phyloP scores from a whole-genome alignment of 2,888 invertebrate species.

The Platerodrilus igneus region DNA sequence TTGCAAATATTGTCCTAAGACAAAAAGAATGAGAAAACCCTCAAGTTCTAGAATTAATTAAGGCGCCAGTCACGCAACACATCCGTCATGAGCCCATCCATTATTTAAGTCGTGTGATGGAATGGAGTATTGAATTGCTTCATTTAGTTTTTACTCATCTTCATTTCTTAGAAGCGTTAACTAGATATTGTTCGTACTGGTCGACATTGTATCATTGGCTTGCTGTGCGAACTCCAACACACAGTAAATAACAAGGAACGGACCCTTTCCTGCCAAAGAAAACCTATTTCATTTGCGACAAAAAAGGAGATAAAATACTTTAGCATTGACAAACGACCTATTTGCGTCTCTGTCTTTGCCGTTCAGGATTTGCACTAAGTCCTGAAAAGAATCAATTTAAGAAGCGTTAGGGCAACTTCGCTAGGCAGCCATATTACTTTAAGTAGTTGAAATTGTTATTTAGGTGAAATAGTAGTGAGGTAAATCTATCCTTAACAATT shows the following conservation, averaged over 20 bases:
- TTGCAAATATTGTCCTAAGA: too few relatives aligned
- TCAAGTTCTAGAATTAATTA: constrained; percentile 17
- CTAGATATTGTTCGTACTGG: constrained; percentile 22
- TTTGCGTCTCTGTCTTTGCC: constrained; percentile 29
- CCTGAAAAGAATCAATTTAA: constrained; percentile 35
- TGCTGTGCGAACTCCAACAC: constrained; percentile 32
- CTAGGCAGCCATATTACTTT: too few relatives aligned
- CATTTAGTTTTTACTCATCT: constrained; percentile 23
- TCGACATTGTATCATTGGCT: constrained; percentile 29
- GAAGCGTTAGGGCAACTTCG: constrained; percentile 31
- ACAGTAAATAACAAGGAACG: constrained; percentile 29
- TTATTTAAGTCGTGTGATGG: constrained; percentile 23
- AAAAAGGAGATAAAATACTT: constrained; percentile 30
- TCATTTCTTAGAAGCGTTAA: constrained; percentile 21
- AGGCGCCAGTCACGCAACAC: constrained; percentile 20
- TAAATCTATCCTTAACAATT: too few relatives aligned
- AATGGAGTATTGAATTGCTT: constrained; percentile 22
- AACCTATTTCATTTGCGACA: constrained; percentile 24
- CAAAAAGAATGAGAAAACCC: too few relatives aligned
- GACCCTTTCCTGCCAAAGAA: constrained; percentile 23
- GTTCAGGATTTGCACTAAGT: constrained; percentile 31
- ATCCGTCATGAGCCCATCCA: constrained; percentile 18
- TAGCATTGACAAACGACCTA: constrained; percentile 34
- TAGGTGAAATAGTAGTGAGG: too few relatives aligned
- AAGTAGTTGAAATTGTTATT: too few relatives aligned